Base-by-base conservation (phyloP, 1,140 invertebrate genomes). In the Meloidogyne hapla region DNA sequence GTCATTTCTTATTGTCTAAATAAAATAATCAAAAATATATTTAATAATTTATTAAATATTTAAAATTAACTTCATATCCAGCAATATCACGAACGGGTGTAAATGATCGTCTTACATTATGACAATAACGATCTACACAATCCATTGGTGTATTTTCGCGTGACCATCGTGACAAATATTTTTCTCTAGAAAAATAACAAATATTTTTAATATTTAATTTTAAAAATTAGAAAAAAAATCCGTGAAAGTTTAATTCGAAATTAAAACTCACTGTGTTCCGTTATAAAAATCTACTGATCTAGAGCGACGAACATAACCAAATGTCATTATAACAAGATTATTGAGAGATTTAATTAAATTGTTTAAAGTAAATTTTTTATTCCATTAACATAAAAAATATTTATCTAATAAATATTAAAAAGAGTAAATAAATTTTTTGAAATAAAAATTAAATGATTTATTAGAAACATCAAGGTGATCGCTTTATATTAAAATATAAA, bases 91-190 rank as follows among this genome's bases (percentile, higher is more conserved):
- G 77, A 38, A 83, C 80, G n/a, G 82, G 82, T 12, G 81, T 84
- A 76, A 84, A 83, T 48, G 81, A 83, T 23, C 81, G 69, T 4
- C 83, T 76, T 28, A 84, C 76, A 56, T 78, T 26, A 21, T 73
- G 82, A 13, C 65, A 40, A 62, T 83, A 83, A 4, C 63, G 28
- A 42, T 70, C 80, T 28, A 45, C 71, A 25, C 75, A 76, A 56
- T 83, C 81, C 25, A 81, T 45, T 4, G 81, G 81, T 13, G 81
- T 83, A 68, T 83, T 83, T 62, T 83, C 81, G n/a, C 81, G 79
- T n/a, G 81, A 83, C 82, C 82, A 83, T 76, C 81, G 65, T 5
- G 76, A 80, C 23, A 83, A 71, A 56, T 83, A 83, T 25, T 65
- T 81, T 63, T 81, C 80, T 23, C 82, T 80, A 63, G 28, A 77